These are phyloP conservation scores for Ophioninae sp. DNA, from an alignment of 2,888 invertebrate species.

Conservation along the genomic window DNA sequence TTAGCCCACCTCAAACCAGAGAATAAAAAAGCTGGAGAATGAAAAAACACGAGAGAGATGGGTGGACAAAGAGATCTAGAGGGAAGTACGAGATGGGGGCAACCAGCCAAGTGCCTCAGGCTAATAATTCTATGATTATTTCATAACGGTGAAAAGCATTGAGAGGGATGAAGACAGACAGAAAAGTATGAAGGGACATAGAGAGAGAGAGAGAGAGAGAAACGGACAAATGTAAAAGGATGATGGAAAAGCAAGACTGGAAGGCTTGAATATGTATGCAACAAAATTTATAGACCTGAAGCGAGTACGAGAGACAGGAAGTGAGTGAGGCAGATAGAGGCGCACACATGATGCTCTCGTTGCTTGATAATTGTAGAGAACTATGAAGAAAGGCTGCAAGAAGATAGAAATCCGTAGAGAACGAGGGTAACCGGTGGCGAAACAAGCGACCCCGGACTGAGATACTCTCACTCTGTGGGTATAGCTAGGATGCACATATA, in stretches of 20 bases:
- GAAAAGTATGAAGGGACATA: neutral
- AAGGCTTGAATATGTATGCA: slow-evolving; percentile 78
- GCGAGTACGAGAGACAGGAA: slow-evolving; percentile 64
- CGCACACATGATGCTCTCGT: slow-evolving; percentile 65
- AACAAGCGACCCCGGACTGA: slow-evolving; percentile 31
- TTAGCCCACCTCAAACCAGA: slow-evolving; percentile 6
- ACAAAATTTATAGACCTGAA: slow-evolving; percentile 76
- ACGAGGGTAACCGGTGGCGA: slow-evolving; percentile 48
- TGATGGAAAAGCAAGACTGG: slow-evolving; percentile 24
- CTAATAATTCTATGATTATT: slow-evolving; percentile 79
- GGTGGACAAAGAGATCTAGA: neutral
- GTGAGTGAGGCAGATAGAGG: slow-evolving; percentile 63
- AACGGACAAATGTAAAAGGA: slow-evolving; percentile 24
- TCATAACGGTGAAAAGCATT: slow-evolving; percentile 72
- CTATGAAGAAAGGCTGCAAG: slow-evolving; percentile 48
- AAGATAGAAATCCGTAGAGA: slow-evolving; percentile 45
- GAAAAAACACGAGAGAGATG: neutral
- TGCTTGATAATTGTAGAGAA: slow-evolving; percentile 52
- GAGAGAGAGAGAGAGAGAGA: slow-evolving; percentile 30
- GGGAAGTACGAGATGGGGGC: slow-evolving; percentile 18
- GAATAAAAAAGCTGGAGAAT: slow-evolving; percentile 8
- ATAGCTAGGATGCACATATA: slow-evolving; percentile 13
- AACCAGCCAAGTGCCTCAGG: slow-evolving; percentile 66
- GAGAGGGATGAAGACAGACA: slow-evolving; percentile 45
- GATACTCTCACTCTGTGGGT: slow-evolving; percentile 26